Percentiles rank a stretch among this genome's conserved stretches.
phyloP scores from a whole-genome alignment of 2,113 vertebrate species.

The Theristicus caerulescens region DNA sequence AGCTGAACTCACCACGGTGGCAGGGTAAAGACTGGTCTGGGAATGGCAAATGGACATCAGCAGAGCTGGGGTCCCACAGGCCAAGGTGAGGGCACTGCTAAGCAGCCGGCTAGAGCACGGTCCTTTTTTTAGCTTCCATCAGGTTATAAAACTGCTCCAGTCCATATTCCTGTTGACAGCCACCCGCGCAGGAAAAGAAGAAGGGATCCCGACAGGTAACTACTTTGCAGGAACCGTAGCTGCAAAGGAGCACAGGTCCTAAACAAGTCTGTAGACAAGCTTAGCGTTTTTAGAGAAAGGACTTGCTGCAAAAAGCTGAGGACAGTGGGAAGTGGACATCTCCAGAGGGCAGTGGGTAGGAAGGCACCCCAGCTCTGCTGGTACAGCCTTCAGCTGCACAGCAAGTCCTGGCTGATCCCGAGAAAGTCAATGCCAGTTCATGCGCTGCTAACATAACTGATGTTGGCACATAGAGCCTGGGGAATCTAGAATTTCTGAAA shows the following conservation, averaged over 20 bases:
- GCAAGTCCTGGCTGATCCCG: rapidly evolving
- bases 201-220: rapidly evolving
- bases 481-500: background rate
- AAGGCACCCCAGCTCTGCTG: background rate
- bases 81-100: background rate
- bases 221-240: background rate
- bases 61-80: background rate
- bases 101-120: background rate
- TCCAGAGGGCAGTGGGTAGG: rapidly evolving
- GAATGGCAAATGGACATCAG: background rate
- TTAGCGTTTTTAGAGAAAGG: background rate
- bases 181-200: background rate
- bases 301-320: background rate
- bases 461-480: rapidly evolving
- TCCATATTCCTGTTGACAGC: background rate
- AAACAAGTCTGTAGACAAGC: background rate
- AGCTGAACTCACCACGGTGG: rapidly evolving
- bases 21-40: background rate
- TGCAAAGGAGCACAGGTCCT: background rate
- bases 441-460: background rate
- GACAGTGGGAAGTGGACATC: background rate
- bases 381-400: background rate
- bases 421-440: background rate
- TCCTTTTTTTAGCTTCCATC: background rate
- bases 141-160: background rate